A percentile compares a stretch with the other conserved stretches of the same genome.
phyloP scores from a whole-genome alignment of 2,797 vertebrate species.

The Natrix natrix region DNA sequence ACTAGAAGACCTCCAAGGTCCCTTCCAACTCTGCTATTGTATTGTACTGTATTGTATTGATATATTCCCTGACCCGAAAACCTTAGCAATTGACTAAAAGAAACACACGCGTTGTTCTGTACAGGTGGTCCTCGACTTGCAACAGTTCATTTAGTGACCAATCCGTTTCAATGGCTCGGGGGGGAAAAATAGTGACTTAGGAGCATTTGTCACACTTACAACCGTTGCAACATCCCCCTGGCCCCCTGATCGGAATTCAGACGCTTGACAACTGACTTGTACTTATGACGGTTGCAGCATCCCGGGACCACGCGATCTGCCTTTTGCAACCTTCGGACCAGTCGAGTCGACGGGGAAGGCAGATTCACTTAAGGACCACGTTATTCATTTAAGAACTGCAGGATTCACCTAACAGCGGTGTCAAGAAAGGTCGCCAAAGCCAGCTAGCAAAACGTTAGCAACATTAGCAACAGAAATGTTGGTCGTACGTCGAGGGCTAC shows the following conservation, averaged over 20 bases:
- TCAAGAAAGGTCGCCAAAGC: too few relatives aligned
- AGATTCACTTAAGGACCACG: too few relatives aligned
- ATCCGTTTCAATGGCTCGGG: not conserved
- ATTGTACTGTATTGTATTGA: not conserved
- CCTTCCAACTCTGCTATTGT: too few relatives aligned
- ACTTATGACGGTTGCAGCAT: too few relatives aligned
- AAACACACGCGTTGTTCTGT: not conserved
- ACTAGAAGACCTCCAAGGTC: too few relatives aligned
- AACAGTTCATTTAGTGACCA: not conserved
- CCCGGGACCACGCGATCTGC: too few relatives aligned
- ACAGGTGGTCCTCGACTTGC: not conserved
- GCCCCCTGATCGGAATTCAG: too few relatives aligned
- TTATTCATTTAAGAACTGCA: too few relatives aligned
- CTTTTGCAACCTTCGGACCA: too few relatives aligned
- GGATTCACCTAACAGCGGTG: too few relatives aligned
- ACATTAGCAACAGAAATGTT: not conserved
- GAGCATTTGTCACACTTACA: not conserved
- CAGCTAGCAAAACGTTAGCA: not conserved
- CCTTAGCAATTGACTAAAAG: not conserved
- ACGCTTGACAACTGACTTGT: too few relatives aligned
- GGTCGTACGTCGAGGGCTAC: not conserved
- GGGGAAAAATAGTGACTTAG: accelerated
- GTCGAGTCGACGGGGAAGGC: too few relatives aligned
- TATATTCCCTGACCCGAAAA: not conserved
- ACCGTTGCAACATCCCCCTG: not conserved